Evolutionary conservation across 2,797 vertebrate species (phyloP), one percentile per base, ranked within the genome.

Genomic region (Sebastes iracundus): DNA sequence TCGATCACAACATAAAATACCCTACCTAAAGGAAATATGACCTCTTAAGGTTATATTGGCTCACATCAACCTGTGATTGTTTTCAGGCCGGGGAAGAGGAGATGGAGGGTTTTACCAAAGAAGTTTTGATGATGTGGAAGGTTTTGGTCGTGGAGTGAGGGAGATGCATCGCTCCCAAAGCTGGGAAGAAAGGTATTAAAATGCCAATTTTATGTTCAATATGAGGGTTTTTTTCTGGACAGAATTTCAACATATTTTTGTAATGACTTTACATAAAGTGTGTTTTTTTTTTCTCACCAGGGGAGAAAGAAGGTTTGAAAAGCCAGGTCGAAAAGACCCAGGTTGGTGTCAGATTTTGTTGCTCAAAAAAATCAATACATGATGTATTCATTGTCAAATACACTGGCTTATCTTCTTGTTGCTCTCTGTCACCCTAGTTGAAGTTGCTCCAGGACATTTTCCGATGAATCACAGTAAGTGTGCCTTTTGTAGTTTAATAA

Each of bases 91-190:
- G 93, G 98, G 98, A 82, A 96, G 99, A 96, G 98, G 99, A 92
- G 99, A 99, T 88, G 97, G 97, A 93, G 97, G 97, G 90, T 99
- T 99, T 97, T 99, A 99, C 98, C 99, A 99, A 99, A 99, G 99
- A 99, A 99, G 98, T 97, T 99, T 99, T 97, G 99, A 99, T 88
- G 99, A 99, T 89, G 97, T 99, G 83, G 99, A 99, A 92, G 97
- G 97, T 82, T 99, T 99, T 96, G 98, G 98, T 84, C 97, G 97
- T 87, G 98, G 97, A 93, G 97, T 91, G 68, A 96, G 97, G 93
- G 98, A 99, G 94, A 99, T 99, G 97, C 98, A 99, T 94, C 97
- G 99, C 87, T 99, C 98, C 83, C 98, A 99, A 93, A 99, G 98
- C 93, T 99, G 98, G 98, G 99, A 99, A 93, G 98, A 99, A 96